phyloP scores from a whole-genome alignment of 2,888 invertebrate genomes.

The Peribatodes rhomboidaria region DNA sequence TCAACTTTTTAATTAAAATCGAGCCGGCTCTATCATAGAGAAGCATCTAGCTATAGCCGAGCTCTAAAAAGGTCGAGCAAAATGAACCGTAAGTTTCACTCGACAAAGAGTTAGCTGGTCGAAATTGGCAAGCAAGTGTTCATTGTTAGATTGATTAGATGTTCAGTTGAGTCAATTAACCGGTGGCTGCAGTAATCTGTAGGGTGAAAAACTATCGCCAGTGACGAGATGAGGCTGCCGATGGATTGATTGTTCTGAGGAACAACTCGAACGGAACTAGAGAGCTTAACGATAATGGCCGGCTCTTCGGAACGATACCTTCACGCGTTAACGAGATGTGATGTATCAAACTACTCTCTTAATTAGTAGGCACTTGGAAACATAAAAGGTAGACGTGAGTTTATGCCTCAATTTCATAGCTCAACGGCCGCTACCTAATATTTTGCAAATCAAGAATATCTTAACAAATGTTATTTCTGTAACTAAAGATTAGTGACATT shows the following conservation, averaged over 20 bases:
- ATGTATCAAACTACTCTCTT: conserved; percentile 28
- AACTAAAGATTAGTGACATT: neutral
- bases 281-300: conserved; percentile 46
- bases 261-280: conserved; percentile 47
- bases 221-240: conserved; percentile 50
- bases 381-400: neutral
- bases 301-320: conserved; percentile 46
- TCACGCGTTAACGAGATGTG: conserved; percentile 28
- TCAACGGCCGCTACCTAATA: no score
- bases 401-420: no score
- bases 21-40: conserved; percentile 1
- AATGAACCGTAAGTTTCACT: conserved; percentile 26
- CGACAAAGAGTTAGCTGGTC: conserved; percentile 8
- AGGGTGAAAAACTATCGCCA: conserved; percentile 51
- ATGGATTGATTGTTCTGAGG: conserved; percentile 55
- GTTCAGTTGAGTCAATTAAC: conserved; percentile 31
- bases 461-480: neutral
- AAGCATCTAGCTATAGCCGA: conserved; percentile 14
- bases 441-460: neutral
- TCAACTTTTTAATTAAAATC: conserved; percentile 27
- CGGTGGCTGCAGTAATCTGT: conserved; percentile 35
- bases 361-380: conserved; percentile 7
- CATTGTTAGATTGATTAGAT: conserved; percentile 30
- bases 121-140: conserved; percentile 18
- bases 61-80: conserved; percentile 22